Evolutionary conservation across 1,140 invertebrate genomes (phyloP).

Genomic region (Lepidurus apus): DNA sequence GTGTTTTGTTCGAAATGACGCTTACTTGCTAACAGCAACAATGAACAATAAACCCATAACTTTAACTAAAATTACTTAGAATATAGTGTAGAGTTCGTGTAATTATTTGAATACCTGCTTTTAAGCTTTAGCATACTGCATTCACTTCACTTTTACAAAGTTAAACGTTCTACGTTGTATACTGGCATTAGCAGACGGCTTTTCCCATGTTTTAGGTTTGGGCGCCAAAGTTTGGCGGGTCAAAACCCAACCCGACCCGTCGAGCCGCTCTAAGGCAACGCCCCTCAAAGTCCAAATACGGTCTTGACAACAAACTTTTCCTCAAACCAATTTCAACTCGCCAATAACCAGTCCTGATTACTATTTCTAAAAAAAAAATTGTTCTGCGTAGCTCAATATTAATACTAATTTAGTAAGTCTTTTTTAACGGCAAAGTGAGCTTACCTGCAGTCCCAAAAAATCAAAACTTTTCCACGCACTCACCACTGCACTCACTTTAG

Average conservation of each 20-base stretch:
- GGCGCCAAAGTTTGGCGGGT: background rate
- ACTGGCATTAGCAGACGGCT: too few species aligned
- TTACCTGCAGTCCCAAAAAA: constrained; percentile 49
- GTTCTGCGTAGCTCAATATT: background rate
- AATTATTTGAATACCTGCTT: too few species aligned
- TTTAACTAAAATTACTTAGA: too few species aligned
- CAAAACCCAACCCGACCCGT: background rate
- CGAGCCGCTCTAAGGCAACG: background rate
- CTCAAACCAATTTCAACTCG: background rate
- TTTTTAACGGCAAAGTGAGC: constrained; percentile 10
- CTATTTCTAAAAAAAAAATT: background rate
- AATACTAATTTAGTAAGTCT: background rate
- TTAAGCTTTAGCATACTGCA: too few species aligned
- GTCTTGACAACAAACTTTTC: constrained; percentile 7
- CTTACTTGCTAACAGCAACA: too few species aligned
- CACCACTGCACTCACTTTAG: constrained; percentile 49
- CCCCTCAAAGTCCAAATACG: background rate
- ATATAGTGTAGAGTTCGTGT: too few species aligned
- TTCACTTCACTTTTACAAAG: too few species aligned
- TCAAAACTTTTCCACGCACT: constrained; percentile 51
- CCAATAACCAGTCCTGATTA: background rate
- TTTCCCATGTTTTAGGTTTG: background rate
- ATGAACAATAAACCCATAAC: too few species aligned
- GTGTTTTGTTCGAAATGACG: too few species aligned
- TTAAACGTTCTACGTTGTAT: too few species aligned